These are phyloP conservation scores for Muraenolepis orangiensis DNA, from an alignment of 2,797 vertebrate genomes.

Conservation along the genomic window DNA sequence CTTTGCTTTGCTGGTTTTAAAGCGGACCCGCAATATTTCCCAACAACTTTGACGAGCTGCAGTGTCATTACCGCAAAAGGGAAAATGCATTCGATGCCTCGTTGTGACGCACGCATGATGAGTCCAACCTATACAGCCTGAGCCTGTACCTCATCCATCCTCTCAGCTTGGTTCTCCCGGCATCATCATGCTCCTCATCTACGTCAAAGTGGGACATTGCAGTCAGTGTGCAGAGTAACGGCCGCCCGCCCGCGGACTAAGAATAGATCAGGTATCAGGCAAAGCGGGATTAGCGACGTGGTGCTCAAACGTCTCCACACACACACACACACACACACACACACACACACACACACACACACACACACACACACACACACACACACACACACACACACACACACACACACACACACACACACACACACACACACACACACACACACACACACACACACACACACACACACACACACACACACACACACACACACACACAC, in stretches of 20 bases:
- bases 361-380: not conserved
- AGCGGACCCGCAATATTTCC: not conserved
- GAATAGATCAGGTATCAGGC: constrained; percentile 76
- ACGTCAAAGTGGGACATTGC: constrained; percentile 56
- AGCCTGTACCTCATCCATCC: no score
- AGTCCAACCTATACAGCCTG: no score
- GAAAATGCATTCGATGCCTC: no score
- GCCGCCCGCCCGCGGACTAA: constrained; percentile 60
- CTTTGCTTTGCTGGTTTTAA: constrained; percentile 24
- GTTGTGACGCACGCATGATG: no score
- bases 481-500: not conserved
- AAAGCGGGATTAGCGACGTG: constrained; percentile 70
- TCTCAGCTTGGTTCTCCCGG: no score
- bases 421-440: not conserved
- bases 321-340: not conserved
- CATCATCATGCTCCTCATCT: constrained; percentile 24
- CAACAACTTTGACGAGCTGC: constrained; percentile 65
- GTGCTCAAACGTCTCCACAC: constrained; percentile 42
- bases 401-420: not conserved
- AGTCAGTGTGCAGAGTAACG: constrained; percentile 51
- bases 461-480: not conserved
- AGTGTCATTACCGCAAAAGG: constrained; percentile 51
- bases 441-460: not conserved
- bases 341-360: not conserved
- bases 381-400: not conserved